These are phyloP conservation scores for Dasyprocta punctata DNA, from an alignment of 2,113 vertebrate species.

Conservation along the genomic window DNA sequence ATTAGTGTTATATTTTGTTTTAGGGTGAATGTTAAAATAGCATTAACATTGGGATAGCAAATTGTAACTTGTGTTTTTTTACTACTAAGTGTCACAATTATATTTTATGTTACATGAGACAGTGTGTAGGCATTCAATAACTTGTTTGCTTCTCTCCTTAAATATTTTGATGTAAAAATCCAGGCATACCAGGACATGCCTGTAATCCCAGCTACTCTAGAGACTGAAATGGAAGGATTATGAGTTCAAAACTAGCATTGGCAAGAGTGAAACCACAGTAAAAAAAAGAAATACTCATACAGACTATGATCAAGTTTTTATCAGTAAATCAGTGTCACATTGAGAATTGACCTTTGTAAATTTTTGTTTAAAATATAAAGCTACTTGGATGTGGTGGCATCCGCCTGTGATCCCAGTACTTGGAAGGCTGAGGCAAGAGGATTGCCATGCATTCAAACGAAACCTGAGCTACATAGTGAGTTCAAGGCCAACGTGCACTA, in stretches of 20 bases:
- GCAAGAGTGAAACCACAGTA: not conserved
- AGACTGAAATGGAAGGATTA: not conserved
- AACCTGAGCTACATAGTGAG: not conserved
- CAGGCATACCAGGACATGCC: not conserved
- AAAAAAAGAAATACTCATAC: not conserved
- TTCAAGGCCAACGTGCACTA: not conserved
- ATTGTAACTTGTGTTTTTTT: conserved; percentile 20
- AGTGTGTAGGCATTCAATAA: conserved; percentile 20
- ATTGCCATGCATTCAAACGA: not conserved
- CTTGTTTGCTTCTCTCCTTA: conserved; percentile 36
- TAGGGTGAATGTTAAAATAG: conserved; percentile 64
- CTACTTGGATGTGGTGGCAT: not conserved
- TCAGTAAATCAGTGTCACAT: conserved; percentile 39
- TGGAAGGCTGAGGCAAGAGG: not conserved
- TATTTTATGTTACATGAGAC: conserved; percentile 27
- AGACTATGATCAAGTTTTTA: not conserved
- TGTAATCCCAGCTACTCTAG: not conserved
- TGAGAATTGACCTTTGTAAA: not conserved
- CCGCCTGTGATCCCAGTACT: not conserved
- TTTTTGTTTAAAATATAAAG: conserved; percentile 33
- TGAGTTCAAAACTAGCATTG: not conserved
- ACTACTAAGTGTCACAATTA: conserved; percentile 26
- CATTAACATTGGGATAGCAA: not conserved
- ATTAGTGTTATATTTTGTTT: conserved; percentile 65
- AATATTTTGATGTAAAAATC: not conserved